Base-by-base conservation (phyloP, 2,797 vertebrate species). In the Threskiornis aethiopicus region DNA sequence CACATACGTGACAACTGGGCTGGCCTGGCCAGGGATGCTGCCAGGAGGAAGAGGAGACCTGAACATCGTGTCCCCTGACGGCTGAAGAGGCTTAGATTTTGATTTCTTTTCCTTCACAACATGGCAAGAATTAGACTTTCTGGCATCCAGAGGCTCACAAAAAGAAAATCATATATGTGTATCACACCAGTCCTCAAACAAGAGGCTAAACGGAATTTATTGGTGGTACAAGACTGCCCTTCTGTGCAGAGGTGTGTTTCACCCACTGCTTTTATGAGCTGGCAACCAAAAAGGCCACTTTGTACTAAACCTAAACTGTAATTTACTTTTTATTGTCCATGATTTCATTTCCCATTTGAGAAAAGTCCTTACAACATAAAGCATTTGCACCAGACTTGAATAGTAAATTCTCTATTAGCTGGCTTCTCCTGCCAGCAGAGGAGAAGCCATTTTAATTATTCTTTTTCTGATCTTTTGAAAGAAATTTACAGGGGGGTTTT, bases 401-500 rank as follows among this genome's bases (percentile, higher is more conserved):
- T 20, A 80, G 42, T 59, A 76, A 89, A 62, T 84, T 73, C 47
- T 76, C 47, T 79, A 16, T 66, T 69, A 88, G 31, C 44, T 88
- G 55, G 5, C 26, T 75, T 69, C 33, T 69, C 46, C 47, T 76
- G 26, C 28, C 39, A 44, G 47, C 15, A 31, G 11, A 22, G 61
- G 46, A 93, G 62, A 79, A 90, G 22, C 9, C 0, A 1, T 25
- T 78, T 85, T 37, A 49, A 37, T 69, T 73, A 58, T 59, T 73
- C 17, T 85, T 85, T 71, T 44, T 46, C 21, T 58, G 62, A 61
- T 37, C 1, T 51, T 83, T 70, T 46, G 57, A 61, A 84, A 87
- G 5, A 89, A 54, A 47, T 2, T 16, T 46, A 42, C 54, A 35
- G 8, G 3, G 6, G 0, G 0, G 0, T 13, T 44, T 59, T 39